Evolutionary conservation across 2,797 vertebrate genomes (phyloP).

Genomic region (Macropodus opercularis): DNA sequence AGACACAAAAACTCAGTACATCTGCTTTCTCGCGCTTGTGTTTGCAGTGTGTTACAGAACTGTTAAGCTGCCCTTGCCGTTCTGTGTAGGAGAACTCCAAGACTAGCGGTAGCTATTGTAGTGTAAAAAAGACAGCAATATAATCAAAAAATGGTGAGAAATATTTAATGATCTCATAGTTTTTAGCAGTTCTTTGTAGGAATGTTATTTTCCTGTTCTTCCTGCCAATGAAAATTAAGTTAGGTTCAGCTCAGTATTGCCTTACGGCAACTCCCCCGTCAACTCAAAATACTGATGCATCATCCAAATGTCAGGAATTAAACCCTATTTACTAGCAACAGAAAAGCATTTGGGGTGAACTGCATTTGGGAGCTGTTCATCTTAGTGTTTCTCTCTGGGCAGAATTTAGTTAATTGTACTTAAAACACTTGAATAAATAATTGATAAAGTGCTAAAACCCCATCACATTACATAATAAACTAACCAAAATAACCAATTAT

Average conservation of each 20-base stretch:
- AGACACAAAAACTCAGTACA: conserved; percentile 25
- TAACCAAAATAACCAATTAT: conserved; percentile 4
- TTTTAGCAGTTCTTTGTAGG: conserved; percentile 39
- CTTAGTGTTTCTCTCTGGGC: conserved; percentile 43
- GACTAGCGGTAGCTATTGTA: conserved; percentile 58
- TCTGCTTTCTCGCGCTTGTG: conserved; percentile 70
- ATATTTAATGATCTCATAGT: conserved; percentile 51
- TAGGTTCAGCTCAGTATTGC: conserved; percentile 29
- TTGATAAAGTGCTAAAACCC: not conserved
- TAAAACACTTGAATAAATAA: conserved; percentile 35
- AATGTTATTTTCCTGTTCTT: conserved; percentile 49
- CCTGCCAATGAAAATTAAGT: conserved; percentile 53
- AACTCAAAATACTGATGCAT: conserved; percentile 8
- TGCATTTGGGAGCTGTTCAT: conserved; percentile 40
- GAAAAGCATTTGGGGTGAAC: conserved; percentile 39
- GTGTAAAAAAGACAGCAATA: conserved; percentile 30
- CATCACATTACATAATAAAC: not conserved
- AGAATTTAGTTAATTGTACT: conserved; percentile 23
- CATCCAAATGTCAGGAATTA: conserved; percentile 15
- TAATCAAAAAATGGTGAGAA: conserved; percentile 39
- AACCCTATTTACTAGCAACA: conserved; percentile 8
- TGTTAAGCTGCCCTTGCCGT: conserved; percentile 47
- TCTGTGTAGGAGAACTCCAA: conserved; percentile 50
- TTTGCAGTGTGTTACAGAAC: conserved; percentile 77
- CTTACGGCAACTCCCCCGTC: conserved; percentile 21